Conservation (phyloP, 92 coral and sea anemone genomes). For the Pocillopora meandrina region DNA sequence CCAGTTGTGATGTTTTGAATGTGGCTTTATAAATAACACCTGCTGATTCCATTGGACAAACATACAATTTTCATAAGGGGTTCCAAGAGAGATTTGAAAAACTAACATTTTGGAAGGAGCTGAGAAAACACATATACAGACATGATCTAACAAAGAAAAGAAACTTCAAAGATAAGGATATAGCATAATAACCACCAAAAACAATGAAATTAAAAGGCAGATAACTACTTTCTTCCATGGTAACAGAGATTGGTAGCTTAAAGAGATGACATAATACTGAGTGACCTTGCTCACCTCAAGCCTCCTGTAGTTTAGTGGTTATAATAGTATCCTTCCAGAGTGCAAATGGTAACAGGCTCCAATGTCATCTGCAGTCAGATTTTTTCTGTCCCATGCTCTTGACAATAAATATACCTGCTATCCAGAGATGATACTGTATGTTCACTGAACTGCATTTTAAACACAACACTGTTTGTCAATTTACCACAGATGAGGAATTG, state of each 20-base stretch:
- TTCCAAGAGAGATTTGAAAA: not conserved
- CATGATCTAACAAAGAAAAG: not conserved
- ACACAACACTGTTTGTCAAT: too few relatives aligned
- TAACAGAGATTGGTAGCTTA: not conserved
- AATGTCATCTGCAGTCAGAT: too few relatives aligned
- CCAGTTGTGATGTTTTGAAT: not conserved
- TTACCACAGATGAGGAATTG: too few relatives aligned
- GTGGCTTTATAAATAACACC: too few relatives aligned
- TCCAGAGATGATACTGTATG: too few relatives aligned
- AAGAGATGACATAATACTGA: not conserved
- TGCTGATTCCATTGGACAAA: not conserved
- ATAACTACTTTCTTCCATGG: not conserved
- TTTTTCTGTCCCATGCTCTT: too few relatives aligned
- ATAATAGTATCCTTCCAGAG: too few relatives aligned
- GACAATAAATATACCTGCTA: too few relatives aligned
- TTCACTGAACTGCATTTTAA: too few relatives aligned
- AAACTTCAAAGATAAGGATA: not conserved
- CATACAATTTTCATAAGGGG: not conserved
- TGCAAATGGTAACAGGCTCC: too few relatives aligned
- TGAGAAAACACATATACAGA: not conserved
- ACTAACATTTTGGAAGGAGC: not conserved
- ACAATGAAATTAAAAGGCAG: not conserved
- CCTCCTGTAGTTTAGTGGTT: not conserved
- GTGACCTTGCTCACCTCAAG: not conserved
- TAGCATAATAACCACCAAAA: not conserved